Base-by-base conservation (phyloP, 2,888 invertebrate species). In the Heteropelma amictum region DNA sequence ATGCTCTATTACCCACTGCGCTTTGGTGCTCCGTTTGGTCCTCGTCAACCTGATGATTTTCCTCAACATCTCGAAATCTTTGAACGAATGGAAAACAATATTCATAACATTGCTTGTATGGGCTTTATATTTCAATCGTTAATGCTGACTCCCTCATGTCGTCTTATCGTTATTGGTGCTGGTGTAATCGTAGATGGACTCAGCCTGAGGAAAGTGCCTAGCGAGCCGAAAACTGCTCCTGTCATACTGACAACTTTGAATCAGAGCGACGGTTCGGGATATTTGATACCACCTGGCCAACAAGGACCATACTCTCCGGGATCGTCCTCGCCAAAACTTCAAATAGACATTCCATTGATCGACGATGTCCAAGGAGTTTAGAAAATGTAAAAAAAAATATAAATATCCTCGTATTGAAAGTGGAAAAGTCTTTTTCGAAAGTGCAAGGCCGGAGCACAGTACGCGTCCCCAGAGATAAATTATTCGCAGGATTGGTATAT, bases 311-410 rank as follows among this genome's bases (percentile, higher is more conserved):
- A 77, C 10, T 77, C 81, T 17, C 85, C 84, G 68, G 83, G 80
- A 75, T 81, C 80, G 21, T 77, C 84, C 65, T 80, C 80, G 35
- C 79, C 84, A 69, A 86, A 84, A 72, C 85, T 86, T 67, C 85
- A 86, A 79, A 82, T 86, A 76, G 87, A 89, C 80, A 88, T 89
- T 83, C 88, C 88, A 79, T 82, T 84, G 76, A 88, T 88, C 79
- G 87, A 87, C 79, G 88, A 86, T 72, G 78, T 81, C 49, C 82
- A 82, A 51, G 82, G 81, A 73, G 77, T 78, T 74, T 80, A 64
- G 71, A 42, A 33, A 58, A 64, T 21, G 47, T 54, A 45, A 35
- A 61, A 58, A 58, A 65, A 61, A 67, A 54, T 35, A 17, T 56
- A 63, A 23, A 56, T 33, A 45, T 47, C 42, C 54, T 17, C n/a